These are phyloP conservation scores for Chondrosia reniformis DNA, from an alignment of 37 sponge, comb jelly and placozoan genomes.

Conservation along the genomic window DNA sequence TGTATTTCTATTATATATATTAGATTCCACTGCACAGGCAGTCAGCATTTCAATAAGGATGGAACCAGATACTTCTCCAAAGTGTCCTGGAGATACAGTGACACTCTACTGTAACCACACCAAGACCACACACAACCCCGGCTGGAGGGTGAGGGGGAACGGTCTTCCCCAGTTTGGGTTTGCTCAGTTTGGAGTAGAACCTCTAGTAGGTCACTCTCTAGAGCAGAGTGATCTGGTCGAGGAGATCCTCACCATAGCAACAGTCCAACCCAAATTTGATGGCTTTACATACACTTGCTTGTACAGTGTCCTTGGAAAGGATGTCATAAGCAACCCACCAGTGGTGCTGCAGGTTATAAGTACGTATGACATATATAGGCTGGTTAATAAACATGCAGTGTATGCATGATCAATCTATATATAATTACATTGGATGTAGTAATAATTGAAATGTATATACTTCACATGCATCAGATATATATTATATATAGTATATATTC, in stretches of 20 bases:
- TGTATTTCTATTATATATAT: no score
- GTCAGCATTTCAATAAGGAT: neutral
- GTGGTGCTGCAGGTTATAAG: neutral
- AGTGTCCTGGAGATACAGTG: neutral
- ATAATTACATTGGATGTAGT: no score
- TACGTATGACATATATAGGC: no score
- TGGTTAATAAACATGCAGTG: no score
- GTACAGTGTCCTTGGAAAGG: neutral
- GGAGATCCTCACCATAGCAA: neutral
- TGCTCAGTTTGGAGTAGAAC: neutral
- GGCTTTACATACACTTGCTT: neutral
- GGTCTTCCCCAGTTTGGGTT: neutral
- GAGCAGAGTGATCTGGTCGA: neutral
- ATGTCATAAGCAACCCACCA: neutral
- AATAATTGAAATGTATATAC: no score
- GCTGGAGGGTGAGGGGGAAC: neutral
- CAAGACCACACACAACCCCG: neutral
- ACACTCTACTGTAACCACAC: neutral
- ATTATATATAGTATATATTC: no score
- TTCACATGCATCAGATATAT: no score
- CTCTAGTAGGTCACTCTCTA: neutral
- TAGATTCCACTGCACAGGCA: no score
- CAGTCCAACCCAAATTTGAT: neutral
- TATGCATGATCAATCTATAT: no score
- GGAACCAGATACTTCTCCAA: neutral